Evolutionary conservation across 2,113 vertebrate genomes (phyloP), one percentile per base, ranked within the genome.

Genomic region (Lanius ludovicianus): DNA sequence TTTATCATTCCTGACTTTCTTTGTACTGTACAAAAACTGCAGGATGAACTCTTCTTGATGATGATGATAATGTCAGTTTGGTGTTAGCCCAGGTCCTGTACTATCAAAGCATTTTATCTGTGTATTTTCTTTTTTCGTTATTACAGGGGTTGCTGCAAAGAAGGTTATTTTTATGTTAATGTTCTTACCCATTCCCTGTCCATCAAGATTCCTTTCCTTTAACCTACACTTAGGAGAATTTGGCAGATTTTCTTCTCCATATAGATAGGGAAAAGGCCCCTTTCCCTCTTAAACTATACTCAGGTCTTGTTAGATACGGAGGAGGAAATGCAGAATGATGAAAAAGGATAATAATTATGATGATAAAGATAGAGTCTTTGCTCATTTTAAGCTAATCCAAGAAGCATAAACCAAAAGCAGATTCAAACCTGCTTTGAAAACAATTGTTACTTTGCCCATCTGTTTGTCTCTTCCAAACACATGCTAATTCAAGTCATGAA

Each of bases 301-400:
- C 71, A 42, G 11, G 24, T 27, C 24, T 86, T 77, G 15, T 33
- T 80, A 85, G 41, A 39, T 65, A 57, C 14, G 50, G 31, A 92
- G n/a, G 15, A 92, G 82, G 71, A 97, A 90, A 57, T 76, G 6
- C 28, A 85, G 70, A 89, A 73, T 2, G 6, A 94, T 82, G 67
- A 55, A 24, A 82, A 87, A 73, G 28, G n/a, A 64, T 79, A 93
- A 87, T 64, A 91, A 78, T 5, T 15, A 73, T 18, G 22, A 53
- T 41, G 80, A 57, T 47, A 71, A 75, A 79, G 56, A 60, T 79
- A 78, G 10, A 53, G 31, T 31, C 39, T 84, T 92, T 78, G 27
- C 31, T 94, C 44, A 79, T 92, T 87, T 78, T 50, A 89, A 89
- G n/a, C 5, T 93, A 49, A 63, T 94, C 80, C 57, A 84, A 89